phyloP scores from a whole-genome alignment of 2,113 vertebrate species.

The Spea bombifrons region DNA sequence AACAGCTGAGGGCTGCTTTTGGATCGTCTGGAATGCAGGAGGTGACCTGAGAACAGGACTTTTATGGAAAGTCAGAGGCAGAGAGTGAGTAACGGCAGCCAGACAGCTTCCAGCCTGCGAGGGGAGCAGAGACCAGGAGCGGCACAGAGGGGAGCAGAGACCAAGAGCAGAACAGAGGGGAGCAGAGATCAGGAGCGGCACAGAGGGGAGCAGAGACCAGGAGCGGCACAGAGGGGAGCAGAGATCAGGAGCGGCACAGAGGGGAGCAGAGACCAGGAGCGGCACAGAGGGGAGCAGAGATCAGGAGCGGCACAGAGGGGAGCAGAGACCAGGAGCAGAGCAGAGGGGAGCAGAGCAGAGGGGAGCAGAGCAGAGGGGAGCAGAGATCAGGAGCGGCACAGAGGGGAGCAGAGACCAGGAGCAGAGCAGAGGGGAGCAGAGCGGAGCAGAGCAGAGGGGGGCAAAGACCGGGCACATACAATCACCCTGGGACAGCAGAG shows the following conservation, averaged over 20 bases:
- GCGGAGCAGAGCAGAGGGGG: neutral
- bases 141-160: slow-evolving; percentile 6
- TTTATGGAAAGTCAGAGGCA: slow-evolving; percentile 82
- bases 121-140: slow-evolving; percentile 40
- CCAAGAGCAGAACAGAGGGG: slow-evolving; percentile 2
- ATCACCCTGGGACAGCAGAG: no score
- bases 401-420: slow-evolving; percentile 38
- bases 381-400: no score
- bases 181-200: slow-evolving; percentile 36
- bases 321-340: no score
- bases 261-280: neutral
- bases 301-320: neutral
- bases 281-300: neutral
- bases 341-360: no score
- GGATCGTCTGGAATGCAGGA: slow-evolving; percentile 80
- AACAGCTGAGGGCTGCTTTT: slow-evolving; percentile 79
- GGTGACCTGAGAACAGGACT: slow-evolving; percentile 78
- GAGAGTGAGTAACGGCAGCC: slow-evolving; percentile 60
- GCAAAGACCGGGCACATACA: no score
- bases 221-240: neutral
- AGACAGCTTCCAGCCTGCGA: slow-evolving; percentile 57
- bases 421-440: neutral
- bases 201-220: slow-evolving; percentile 5
- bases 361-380: no score
- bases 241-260: neutral